These are phyloP conservation scores for Lochmaea capreae DNA, from an alignment of 2,888 invertebrate species.

Conservation along the genomic window DNA sequence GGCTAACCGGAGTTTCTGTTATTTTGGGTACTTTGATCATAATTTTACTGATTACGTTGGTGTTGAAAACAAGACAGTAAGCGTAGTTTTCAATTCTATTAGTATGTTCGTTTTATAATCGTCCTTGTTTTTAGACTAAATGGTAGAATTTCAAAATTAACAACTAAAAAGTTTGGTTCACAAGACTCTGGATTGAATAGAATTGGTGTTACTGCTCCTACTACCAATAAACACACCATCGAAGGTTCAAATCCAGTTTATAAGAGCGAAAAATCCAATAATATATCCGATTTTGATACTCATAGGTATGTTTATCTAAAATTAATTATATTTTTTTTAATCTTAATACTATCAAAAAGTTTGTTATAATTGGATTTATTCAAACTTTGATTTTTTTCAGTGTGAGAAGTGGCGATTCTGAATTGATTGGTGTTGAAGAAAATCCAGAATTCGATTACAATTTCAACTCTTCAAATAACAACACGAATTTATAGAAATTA, in stretches of 20 bases:
- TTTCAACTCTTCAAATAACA: slow-evolving; percentile 24
- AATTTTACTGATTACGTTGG: slow-evolving; percentile 68
- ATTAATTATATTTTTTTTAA: too few species aligned
- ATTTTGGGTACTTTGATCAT: slow-evolving; percentile 69
- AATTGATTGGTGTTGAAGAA: slow-evolving; percentile 76
- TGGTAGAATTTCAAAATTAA: slow-evolving; percentile 72
- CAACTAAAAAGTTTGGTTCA: slow-evolving; percentile 74
- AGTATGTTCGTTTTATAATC: not conserved
- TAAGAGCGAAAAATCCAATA: slow-evolving; percentile 60
- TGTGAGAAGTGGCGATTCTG: slow-evolving; percentile 73
- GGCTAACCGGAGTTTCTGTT: slow-evolving; percentile 68
- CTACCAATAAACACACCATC: slow-evolving; percentile 77
- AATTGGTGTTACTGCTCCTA: slow-evolving; percentile 68
- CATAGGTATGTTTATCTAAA: slow-evolving; percentile 22
- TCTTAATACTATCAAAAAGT: too few species aligned
- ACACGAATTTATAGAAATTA: slow-evolving; percentile 31
- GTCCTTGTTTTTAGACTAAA: slow-evolving; percentile 66
- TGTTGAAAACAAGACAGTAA: slow-evolving; percentile 71
- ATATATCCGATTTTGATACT: slow-evolving; percentile 42
- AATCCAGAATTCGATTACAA: slow-evolving; percentile 70
- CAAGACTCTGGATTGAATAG: slow-evolving; percentile 72
- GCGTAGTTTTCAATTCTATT: slow-evolving; percentile 30
- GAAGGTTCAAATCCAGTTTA: slow-evolving; percentile 80
- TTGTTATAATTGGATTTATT: too few species aligned
- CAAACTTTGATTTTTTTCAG: slow-evolving; percentile 61